A percentile compares a stretch with the other conserved stretches of the same genome.
phyloP scores from a whole-genome alignment of 2,113 vertebrate species.

The Sterrhoptilus dennistouni region DNA sequence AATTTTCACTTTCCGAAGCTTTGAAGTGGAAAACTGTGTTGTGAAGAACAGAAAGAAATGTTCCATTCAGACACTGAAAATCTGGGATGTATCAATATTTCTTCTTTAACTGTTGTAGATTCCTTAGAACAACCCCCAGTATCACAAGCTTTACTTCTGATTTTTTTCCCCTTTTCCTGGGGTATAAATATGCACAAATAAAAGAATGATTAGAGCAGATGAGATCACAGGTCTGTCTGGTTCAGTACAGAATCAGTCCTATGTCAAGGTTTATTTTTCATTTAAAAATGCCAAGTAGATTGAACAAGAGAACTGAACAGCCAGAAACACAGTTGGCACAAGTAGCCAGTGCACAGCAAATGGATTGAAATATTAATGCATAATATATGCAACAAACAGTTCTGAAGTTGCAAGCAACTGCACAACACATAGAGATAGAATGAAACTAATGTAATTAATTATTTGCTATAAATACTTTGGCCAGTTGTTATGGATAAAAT shows the following conservation, averaged over 20 bases:
- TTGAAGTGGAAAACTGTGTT: not conserved
- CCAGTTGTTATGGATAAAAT: not conserved
- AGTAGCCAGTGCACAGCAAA: not conserved
- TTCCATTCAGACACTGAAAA: not conserved
- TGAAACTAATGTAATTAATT: not conserved
- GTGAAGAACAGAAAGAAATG: not conserved
- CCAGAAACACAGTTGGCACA: not conserved
- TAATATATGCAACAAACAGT: not conserved
- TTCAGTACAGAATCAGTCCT: not conserved
- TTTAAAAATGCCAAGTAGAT: not conserved
- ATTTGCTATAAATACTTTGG: conserved; percentile 13
- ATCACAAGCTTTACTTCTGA: not conserved
- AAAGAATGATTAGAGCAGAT: not conserved
- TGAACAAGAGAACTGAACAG: not conserved
- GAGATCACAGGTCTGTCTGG: not conserved
- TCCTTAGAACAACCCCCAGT: not conserved
- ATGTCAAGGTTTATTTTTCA: not conserved
- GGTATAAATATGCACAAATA: not conserved
- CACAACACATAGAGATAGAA: not conserved
- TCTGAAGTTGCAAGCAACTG: not conserved
- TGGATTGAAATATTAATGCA: not conserved
- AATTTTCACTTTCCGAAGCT: not conserved
- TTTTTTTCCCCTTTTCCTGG: not conserved
- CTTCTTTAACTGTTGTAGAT: not conserved
- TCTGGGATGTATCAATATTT: not conserved